A percentile compares a stretch with the other conserved stretches of the same genome.
These are phyloP conservation scores for Ips nitidus DNA, from an alignment of 1,140 invertebrate species.

Conservation along the genomic window DNA sequence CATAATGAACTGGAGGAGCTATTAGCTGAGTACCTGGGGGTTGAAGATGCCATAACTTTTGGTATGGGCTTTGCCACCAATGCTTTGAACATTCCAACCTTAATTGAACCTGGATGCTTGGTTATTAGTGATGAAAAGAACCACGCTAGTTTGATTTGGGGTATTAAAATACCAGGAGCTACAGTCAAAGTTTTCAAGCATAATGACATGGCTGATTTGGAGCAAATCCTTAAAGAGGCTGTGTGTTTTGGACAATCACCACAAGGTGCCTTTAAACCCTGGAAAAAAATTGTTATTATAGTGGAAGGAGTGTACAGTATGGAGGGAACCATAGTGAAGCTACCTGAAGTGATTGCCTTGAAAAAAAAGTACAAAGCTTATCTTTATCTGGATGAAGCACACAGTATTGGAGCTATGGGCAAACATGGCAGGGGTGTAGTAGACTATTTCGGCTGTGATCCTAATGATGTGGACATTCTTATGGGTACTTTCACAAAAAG, in stretches of 20 bases:
- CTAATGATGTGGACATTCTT: conserved; percentile 89
- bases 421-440: conserved; percentile 83
- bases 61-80: conserved; percentile 99
- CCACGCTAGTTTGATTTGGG: conserved; percentile 94
- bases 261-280: conserved; percentile 65
- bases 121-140: conserved; percentile 92
- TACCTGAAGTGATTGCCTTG: conserved; percentile 85
- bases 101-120: conserved; percentile 81
- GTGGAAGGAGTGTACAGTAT: conserved; percentile 97
- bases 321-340: conserved; percentile 93
- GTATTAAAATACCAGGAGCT: conserved; percentile 85
- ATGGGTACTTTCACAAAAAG: conserved; percentile 98
- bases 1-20: conserved; percentile 82
- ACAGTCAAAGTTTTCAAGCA: conserved; percentile 88
- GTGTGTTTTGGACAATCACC: conserved; percentile 79
- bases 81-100: conserved; percentile 85
- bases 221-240: conserved; percentile 75
- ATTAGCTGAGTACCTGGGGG: conserved; percentile 76
- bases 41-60: conserved; percentile 91
- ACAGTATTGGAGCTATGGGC: conserved; percentile 94
- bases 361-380: conserved; percentile 97
- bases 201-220: conserved; percentile 86
- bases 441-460: conserved; percentile 76
- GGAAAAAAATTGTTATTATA: conserved; percentile 89
- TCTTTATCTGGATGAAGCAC: conserved; percentile 93